Base-by-base conservation (phyloP, 1,140 invertebrate genomes). In the Medauroidea extradentata region DNA sequence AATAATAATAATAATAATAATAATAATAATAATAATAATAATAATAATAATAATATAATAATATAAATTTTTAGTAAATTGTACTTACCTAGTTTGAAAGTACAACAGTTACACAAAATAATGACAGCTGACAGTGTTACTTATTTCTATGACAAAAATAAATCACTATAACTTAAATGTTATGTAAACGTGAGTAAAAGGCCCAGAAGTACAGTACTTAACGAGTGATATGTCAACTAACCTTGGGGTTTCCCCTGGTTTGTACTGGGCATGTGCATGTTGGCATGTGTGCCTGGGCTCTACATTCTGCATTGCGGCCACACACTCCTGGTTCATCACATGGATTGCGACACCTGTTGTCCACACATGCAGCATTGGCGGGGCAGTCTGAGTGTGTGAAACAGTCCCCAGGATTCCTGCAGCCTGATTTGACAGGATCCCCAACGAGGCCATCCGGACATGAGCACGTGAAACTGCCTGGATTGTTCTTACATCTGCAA, bases 371-470 rank as follows among this genome's bases (percentile, higher is more conserved):
- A 1, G 91, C 89, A 34, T 85, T 83, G 13, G 80, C 76, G 1
- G 90, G 88, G 70, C 92, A 94, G 63, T 94, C 90, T 1, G 80
- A 76, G 69, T 94, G 88, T 0, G 84, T 81, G 53, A 87, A 82
- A 67, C 93, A 95, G 68, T 92, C 88, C 34, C 89, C 90, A 0
- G 90, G 85, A 67, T 83, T 81, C 60, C 85, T 82, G 66, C 90
- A 93, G 23, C 85, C 88, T 0, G 74, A 72, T 39, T 76, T 76
- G 1, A 81, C 71, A 9, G 87, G 81, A 77, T 94, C 90, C 16
- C 90, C 88, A 14, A 94, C 81, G n/a, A 90, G 80, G 49, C 90
- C 89, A 65, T 87, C 83, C 1, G 83, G 81, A 67, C 92, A 94
- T 27, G 77, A 74, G 63, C 92, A 95, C 14, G 71, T 73, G 68